A percentile compares a stretch with the other conserved stretches of the same genome.
Evolutionary conservation across 2,888 invertebrate genomes (phyloP).

Genomic region (Ariolimax columbianus): DNA sequence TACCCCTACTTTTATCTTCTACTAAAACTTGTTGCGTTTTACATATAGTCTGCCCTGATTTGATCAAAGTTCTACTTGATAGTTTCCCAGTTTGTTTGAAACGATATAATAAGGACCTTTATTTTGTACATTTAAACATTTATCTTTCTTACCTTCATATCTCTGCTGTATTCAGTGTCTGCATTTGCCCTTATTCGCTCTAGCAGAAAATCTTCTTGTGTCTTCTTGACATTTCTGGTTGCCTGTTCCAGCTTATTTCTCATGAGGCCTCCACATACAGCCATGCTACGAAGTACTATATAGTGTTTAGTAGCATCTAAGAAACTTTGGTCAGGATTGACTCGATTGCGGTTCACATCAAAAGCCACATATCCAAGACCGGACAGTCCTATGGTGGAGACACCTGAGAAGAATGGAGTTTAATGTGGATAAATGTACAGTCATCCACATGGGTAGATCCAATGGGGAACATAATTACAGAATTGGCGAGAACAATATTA

Average conservation of each 20-base stretch:
- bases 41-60: background rate
- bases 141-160: slow-evolving; percentile 27
- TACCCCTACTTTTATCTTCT: background rate
- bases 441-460: too few species aligned
- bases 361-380: slow-evolving; percentile 30
- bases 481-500: too few species aligned
- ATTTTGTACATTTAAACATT: background rate
- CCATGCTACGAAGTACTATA: slow-evolving; percentile 60
- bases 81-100: background rate
- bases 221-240: slow-evolving; percentile 62
- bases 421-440: background rate
- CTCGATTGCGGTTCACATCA: slow-evolving; percentile 50
- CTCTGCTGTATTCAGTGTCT: slow-evolving; percentile 71
- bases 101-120: background rate
- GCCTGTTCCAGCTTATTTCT: slow-evolving; percentile 63
- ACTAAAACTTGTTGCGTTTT: background rate
- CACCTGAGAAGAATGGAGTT: slow-evolving; percentile 33
- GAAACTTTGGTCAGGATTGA: slow-evolving; percentile 52
- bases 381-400: slow-evolving; percentile 30
- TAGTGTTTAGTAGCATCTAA: slow-evolving; percentile 63
- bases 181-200: slow-evolving; percentile 64
- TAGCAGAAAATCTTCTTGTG: slow-evolving; percentile 69
- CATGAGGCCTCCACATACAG: slow-evolving; percentile 60
- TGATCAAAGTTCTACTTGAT: too few species aligned
- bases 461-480: too few species aligned